A percentile compares a stretch with the other conserved stretches of the same genome.
Evolutionary conservation across 30 jellyfish, hydroid and myxozoan species (phyloP).

Genomic region (Nemopilema nomurai): DNA sequence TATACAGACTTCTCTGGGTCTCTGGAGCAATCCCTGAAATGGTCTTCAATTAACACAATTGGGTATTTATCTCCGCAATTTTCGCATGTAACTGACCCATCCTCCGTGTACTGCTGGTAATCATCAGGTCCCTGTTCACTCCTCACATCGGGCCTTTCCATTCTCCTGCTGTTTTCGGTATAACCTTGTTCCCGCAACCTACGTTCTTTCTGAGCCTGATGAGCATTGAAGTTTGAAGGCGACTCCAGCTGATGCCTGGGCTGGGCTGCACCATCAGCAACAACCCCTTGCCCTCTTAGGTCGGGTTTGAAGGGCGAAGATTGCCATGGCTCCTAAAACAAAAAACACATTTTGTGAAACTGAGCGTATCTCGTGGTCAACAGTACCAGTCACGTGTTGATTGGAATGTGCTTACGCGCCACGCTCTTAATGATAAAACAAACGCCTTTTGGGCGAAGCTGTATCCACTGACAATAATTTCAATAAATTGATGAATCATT

Average conservation of each 20-base stretch:
- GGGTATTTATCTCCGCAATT: constrained; percentile 56
- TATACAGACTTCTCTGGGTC: neutral
- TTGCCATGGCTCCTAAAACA: constrained; percentile 6
- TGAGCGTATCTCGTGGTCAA: neutral
- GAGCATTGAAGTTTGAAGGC: neutral
- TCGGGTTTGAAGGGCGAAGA: neutral
- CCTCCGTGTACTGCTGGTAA: neutral
- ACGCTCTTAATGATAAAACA: too few species aligned
- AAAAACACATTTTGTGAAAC: neutral
- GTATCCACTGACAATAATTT: too few species aligned
- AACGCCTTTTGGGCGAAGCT: too few species aligned
- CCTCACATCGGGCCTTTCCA: neutral
- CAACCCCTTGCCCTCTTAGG: neutral
- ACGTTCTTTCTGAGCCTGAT: constrained; percentile 29
- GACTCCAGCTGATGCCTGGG: constrained; percentile 2
- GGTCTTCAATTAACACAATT: constrained; percentile 29
- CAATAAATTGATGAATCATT: too few species aligned
- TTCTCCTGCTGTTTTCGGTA: neutral
- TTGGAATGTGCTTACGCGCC: neutral
- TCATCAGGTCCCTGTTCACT: constrained; percentile 9
- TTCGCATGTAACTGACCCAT: constrained; percentile 59
- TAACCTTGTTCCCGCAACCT: neutral
- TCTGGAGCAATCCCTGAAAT: constrained; percentile 61
- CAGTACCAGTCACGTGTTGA: neutral
- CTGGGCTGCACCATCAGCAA: constrained; percentile 30